phyloP scores from a whole-genome alignment of 2,888 invertebrate genomes.

The Blastobasis lacticolella region DNA sequence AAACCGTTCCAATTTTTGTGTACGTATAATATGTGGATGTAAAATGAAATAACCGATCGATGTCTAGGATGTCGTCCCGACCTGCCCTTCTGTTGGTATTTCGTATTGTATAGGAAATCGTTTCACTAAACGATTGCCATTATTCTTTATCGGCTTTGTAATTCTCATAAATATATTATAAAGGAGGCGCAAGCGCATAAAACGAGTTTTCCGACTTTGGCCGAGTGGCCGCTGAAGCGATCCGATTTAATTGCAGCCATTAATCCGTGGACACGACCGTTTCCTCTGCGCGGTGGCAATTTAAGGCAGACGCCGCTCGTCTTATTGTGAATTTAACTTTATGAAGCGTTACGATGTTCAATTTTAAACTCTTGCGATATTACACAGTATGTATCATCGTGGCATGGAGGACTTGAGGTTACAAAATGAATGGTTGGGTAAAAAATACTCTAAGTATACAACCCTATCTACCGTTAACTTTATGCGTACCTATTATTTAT shows the following conservation, averaged over 20 bases:
- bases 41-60: too few species aligned
- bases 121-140: slow-evolving; percentile 6
- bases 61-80: too few species aligned
- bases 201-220: slow-evolving; percentile 16
- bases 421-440: too few species aligned
- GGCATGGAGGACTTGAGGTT: too few species aligned
- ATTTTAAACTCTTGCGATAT: slow-evolving; percentile 3
- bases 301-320: slow-evolving; percentile 21
- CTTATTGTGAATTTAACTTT: slow-evolving; percentile 24
- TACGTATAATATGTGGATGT: too few species aligned
- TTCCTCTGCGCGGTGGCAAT: slow-evolving; percentile 29
- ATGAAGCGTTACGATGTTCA: slow-evolving; percentile 16
- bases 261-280: slow-evolving; percentile 41
- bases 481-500: too few species aligned
- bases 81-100: too few species aligned
- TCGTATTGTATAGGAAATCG: background rate
- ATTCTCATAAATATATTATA: slow-evolving; percentile 11
- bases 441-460: too few species aligned
- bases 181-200: slow-evolving; percentile 22
- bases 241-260: slow-evolving; percentile 55
- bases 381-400: too few species aligned
- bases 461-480: too few species aligned
- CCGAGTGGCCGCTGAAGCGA: slow-evolving; percentile 29
- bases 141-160: slow-evolving; percentile 7
- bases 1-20: too few species aligned